Base-by-base conservation (phyloP, 2,113 vertebrate genomes). In the Hemichromis elongatus region DNA sequence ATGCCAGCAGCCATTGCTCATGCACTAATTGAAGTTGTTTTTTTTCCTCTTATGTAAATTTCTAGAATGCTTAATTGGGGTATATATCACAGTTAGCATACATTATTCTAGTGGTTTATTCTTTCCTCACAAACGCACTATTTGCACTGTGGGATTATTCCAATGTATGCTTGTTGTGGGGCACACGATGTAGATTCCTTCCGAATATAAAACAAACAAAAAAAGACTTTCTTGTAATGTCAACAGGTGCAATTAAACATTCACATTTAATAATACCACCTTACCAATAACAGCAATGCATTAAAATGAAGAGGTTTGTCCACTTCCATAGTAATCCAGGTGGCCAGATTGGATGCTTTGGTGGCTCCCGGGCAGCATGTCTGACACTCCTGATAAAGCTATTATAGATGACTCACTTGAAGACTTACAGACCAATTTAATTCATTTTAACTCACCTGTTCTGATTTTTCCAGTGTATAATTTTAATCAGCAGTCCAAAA, bases 71-170 rank as follows among this genome's bases (percentile, higher is more conserved):
- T 77, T 94, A 94, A 95, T 94, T 93, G 83, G 90, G 70, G 80
- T 85, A 89, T 93, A 94, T 92, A 94, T 95, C 89, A 92, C 92
- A 92, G 88, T 95, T 93, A 93, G 89, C 87, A 87, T 92, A 86
- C 82, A 88, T 92, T 93, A 90, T 93, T 93, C 82, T 45, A 45
- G 5, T 54, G 85, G 70, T 77, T 87, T 89, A 82, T 81, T 90
- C 77, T 73, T 54, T 88, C 54, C 42, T 89, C 42, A 82, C 89
- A 91, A 88, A 95, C 50, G 90, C 35, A 87, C 11, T 89, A 68
- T 90, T 85, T 45, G 12, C 53, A 57, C 88, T 83, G 19, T 53
- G 13, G 86, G 80, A 68, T 75, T 88, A 57, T 87, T 90, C 54
- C 40, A 11, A 86, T 18, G 21, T 73, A 61, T 86, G 68, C 79